Conservation (phyloP, 2,113 vertebrate species). For the Macrotis lagotis region DNA sequence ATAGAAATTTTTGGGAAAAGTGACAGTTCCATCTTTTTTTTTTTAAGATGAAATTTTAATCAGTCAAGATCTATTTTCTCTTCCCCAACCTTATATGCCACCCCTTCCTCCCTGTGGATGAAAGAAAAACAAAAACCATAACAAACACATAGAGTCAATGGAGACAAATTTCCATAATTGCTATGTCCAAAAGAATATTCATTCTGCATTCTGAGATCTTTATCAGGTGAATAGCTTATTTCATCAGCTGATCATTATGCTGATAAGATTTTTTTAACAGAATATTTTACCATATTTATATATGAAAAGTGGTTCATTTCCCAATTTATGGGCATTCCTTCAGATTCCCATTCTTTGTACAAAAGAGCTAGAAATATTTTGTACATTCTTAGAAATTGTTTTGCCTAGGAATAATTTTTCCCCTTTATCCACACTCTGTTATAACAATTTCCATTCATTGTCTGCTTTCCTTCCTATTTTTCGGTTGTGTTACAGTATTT, state of each 20-base stretch:
- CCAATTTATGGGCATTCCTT: not conserved
- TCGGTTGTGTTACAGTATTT: not conserved
- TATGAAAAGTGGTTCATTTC: not conserved
- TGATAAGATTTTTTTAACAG: not conserved
- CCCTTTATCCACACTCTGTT: not conserved
- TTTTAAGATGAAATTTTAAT: not conserved
- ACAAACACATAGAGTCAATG: not conserved
- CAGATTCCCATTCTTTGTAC: not conserved
- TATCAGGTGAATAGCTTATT: not conserved
- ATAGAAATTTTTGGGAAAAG: not conserved
- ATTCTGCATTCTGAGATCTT: not conserved
- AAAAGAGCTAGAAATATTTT: not conserved
- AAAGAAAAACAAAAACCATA: not conserved
- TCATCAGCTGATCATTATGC: not conserved
- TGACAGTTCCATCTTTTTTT: not conserved
- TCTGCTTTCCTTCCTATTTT: not conserved
- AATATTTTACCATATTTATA: not conserved
- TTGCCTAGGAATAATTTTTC: not conserved
- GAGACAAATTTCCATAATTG: not conserved
- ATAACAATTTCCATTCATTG: not conserved
- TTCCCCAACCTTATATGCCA: not conserved
- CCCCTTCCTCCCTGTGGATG: not conserved
- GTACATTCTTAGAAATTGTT: not conserved
- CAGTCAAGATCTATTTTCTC: not conserved
- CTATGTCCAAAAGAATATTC: not conserved